A percentile compares a stretch with the other conserved stretches of the same genome.
phyloP scores from a whole-genome alignment of 2,888 invertebrate species.

The Platycheirus rosarum region DNA sequence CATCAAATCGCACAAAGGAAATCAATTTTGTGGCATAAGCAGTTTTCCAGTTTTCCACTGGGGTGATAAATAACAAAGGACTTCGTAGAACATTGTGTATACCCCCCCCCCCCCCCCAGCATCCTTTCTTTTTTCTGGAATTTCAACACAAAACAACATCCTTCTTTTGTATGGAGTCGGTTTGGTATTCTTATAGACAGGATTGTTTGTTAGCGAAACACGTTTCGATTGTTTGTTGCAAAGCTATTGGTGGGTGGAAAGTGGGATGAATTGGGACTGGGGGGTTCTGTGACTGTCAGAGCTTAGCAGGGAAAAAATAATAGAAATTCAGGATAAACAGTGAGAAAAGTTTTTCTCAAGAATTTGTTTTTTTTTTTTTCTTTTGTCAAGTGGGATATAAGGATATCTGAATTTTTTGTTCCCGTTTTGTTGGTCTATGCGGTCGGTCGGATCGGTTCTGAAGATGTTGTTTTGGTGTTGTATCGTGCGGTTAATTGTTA shows the following conservation, averaged over 20 bases:
- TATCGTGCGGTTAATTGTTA: conserved; percentile 73
- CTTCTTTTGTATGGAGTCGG: conserved; percentile 43
- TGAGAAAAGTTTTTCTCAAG: conserved; percentile 65
- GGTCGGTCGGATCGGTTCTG: conserved; percentile 9
- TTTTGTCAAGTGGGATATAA: conserved; percentile 57
- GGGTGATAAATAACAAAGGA: conserved; percentile 70
- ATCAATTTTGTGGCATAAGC: conserved; percentile 69
- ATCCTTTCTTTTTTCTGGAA: conserved; percentile 48
- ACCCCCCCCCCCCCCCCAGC: too few species aligned
- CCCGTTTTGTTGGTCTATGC: conserved; percentile 11
- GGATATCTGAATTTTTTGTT: conserved; percentile 47
- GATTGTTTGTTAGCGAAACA: conserved; percentile 63
- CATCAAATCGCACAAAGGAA: conserved; percentile 47
- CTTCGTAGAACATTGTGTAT: conserved; percentile 39
- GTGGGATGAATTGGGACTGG: too few species aligned
- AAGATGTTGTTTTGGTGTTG: conserved; percentile 68
- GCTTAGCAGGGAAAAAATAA: conserved; percentile 18
- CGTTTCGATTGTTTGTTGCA: conserved; percentile 70
- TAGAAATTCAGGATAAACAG: conserved; percentile 38
- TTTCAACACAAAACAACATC: conserved; percentile 62
- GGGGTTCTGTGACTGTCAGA: conserved; percentile 18
- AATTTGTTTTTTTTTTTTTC: background rate
- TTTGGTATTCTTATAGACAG: conserved; percentile 25
- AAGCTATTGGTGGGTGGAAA: conserved; percentile 30
- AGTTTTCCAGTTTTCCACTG: conserved; percentile 72